Percentiles rank a stretch among this genome's conserved stretches.
These are phyloP conservation scores for Paracentrotus lividus DNA, from an alignment of 53 echinoderm and acorn worm genomes.

Conservation along the genomic window DNA sequence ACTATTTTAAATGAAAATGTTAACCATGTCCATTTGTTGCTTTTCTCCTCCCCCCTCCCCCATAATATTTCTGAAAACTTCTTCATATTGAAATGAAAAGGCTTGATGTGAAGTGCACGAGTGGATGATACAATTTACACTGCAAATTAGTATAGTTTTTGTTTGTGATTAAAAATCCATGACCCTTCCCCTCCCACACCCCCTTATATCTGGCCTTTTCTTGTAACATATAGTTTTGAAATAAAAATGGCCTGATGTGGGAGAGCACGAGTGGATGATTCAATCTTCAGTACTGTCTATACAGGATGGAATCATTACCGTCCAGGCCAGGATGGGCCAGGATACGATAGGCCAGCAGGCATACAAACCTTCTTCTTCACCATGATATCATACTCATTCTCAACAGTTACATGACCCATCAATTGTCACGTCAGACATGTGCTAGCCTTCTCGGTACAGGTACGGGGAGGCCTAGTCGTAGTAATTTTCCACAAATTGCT, in stretches of 20 bases:
- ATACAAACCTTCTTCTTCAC: constrained; percentile 26
- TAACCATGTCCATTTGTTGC: too few relatives aligned
- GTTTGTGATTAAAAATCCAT: background rate
- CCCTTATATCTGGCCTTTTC: background rate
- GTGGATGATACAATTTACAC: background rate
- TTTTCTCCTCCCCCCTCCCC: too few relatives aligned
- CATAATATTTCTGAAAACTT: too few relatives aligned
- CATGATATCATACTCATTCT: constrained; percentile 23
- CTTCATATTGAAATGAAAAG: too few relatives aligned
- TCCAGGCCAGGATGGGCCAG: too few relatives aligned
- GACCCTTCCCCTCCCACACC: background rate
- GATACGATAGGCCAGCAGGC: too few relatives aligned
- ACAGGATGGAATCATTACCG: constrained; percentile 63
- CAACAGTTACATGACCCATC: constrained; percentile 35
- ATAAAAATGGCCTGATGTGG: background rate
- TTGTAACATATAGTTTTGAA: background rate
- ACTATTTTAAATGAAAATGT: too few relatives aligned
- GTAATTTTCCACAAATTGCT: background rate
- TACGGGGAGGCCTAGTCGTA: background rate
- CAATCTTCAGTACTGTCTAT: constrained; percentile 34
- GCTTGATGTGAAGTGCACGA: too few relatives aligned
- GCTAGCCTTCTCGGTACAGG: background rate
- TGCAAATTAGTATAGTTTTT: background rate
- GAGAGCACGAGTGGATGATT: constrained; percentile 37
- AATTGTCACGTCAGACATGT: constrained; percentile 2